Percentiles rank a stretch among this genome's conserved stretches.
Conservation (phyloP, 2,888 invertebrate genomes). For the Crossocerus cetratus region DNA sequence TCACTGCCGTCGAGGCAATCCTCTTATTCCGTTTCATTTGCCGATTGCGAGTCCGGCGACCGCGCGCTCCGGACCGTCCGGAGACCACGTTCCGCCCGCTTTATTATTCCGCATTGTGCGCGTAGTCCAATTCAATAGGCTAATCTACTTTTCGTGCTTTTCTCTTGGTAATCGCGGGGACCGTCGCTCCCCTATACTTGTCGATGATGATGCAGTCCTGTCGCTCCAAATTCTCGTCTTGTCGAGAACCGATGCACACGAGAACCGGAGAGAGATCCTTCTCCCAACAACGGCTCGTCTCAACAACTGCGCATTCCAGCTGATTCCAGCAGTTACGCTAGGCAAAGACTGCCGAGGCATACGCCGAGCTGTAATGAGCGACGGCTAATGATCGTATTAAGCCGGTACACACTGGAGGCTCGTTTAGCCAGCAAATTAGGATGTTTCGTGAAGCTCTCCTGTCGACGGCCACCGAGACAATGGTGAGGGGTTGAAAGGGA, state of each 20-base stretch:
- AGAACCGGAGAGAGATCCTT: no score
- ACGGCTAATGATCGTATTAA: no score
- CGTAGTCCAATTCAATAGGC: constrained; percentile 52
- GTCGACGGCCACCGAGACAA: neutral
- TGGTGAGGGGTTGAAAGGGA: neutral
- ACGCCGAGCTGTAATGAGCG: no score
- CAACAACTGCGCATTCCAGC: no score
- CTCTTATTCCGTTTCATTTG: constrained; percentile 72
- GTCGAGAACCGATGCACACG: no score
- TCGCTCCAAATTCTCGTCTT: neutral
- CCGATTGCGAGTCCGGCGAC: constrained; percentile 57
- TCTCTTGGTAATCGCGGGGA: constrained; percentile 47
- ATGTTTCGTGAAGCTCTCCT: neutral
- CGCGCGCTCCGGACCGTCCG: constrained; percentile 6
- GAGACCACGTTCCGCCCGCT: constrained; percentile 33
- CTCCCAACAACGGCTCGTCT: no score
- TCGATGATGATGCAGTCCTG: constrained; percentile 21
- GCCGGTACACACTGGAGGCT: no score
- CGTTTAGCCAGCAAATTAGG: neutral
- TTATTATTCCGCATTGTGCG: constrained; percentile 59
- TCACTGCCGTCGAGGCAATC: constrained; percentile 57
- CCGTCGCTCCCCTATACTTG: neutral
- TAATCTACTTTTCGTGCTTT: constrained; percentile 58
- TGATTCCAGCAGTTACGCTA: no score
- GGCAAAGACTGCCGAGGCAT: no score